A percentile compares a stretch with the other conserved stretches of the same genome.
Conservation (phyloP, 2,888 invertebrate species). For the Podotricha telesiphe region DNA sequence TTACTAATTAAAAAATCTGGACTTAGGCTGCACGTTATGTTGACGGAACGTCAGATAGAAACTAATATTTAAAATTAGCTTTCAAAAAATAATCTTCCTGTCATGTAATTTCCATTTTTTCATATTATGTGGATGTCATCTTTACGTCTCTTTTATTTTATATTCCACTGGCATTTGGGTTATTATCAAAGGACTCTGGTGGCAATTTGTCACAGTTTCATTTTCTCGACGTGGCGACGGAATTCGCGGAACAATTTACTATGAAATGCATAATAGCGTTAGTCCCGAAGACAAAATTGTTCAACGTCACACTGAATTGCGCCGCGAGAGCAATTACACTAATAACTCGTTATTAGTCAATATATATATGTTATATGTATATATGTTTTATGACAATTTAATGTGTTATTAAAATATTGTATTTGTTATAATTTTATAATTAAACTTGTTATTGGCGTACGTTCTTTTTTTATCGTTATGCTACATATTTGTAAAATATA, state of each 20-base stretch:
- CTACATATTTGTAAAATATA: too few relatives aligned
- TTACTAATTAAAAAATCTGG: too few relatives aligned
- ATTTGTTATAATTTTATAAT: too few relatives aligned
- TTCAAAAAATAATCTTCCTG: neutral
- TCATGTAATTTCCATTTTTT: neutral
- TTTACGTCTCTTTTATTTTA: neutral
- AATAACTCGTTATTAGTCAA: conserved; percentile 8
- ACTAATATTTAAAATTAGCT: neutral
- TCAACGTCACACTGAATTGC: conserved; percentile 8
- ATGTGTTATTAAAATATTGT: too few relatives aligned
- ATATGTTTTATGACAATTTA: neutral
- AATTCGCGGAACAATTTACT: conserved; percentile 25
- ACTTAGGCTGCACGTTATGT: neutral
- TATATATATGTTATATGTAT: neutral
- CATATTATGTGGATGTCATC: neutral
- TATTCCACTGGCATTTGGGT: neutral
- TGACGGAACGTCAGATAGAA: neutral
- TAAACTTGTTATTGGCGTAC: too few relatives aligned
- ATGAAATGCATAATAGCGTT: conserved; percentile 35
- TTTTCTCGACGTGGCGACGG: conserved; percentile 7
- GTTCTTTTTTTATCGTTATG: too few relatives aligned
- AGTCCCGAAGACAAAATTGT: conserved; percentile 26
- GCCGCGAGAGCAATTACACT: conserved; percentile 18
- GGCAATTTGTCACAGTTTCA: conserved; percentile 19
- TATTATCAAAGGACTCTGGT: conserved; percentile 21